A percentile compares a stretch with the other conserved stretches of the same genome.
Evolutionary conservation across 2,888 invertebrate genomes (phyloP).

Genomic region (Scrobipalpa costella): DNA sequence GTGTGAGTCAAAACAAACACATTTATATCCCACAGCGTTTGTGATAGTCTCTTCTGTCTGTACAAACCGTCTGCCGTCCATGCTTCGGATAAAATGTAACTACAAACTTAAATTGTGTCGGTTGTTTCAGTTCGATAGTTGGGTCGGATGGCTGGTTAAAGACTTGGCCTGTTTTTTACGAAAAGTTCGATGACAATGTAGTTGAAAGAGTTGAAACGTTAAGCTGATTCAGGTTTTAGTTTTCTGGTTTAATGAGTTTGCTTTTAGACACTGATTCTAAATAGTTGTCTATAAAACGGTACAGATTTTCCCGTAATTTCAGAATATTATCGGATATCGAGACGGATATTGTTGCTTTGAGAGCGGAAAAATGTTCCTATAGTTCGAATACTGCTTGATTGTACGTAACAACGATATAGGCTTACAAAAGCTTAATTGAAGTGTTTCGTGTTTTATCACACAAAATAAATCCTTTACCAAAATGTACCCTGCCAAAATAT

Average conservation of each 20-base stretch:
- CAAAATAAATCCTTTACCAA: background rate
- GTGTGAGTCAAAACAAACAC: no score
- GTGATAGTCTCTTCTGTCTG: background rate
- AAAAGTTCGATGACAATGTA: slow-evolving; percentile 20
- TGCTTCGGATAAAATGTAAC: slow-evolving; percentile 32
- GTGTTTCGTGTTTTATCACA: background rate
- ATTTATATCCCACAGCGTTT: no score
- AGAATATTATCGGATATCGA: background rate
- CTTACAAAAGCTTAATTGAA: background rate
- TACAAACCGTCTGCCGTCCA: slow-evolving; percentile 34
- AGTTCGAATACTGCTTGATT: background rate
- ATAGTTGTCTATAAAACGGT: background rate
- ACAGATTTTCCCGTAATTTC: background rate
- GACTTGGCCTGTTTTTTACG: slow-evolving; percentile 23
- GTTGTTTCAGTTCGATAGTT: slow-evolving; percentile 26
- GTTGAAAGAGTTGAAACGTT: slow-evolving; percentile 14
- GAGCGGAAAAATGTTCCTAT: background rate
- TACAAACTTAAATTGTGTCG: slow-evolving; percentile 31
- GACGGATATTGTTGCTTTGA: background rate
- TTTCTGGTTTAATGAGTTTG: slow-evolving; percentile 10
- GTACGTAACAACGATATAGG: background rate
- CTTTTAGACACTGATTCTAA: background rate
- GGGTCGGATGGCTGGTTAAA: slow-evolving; percentile 18
- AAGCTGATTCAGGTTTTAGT: slow-evolving; percentile 2
- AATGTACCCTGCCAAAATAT: slow-evolving; percentile 3